These are phyloP conservation scores for Gadus chalcogrammus DNA, from an alignment of 2,113 vertebrate genomes.

Conservation along the genomic window DNA sequence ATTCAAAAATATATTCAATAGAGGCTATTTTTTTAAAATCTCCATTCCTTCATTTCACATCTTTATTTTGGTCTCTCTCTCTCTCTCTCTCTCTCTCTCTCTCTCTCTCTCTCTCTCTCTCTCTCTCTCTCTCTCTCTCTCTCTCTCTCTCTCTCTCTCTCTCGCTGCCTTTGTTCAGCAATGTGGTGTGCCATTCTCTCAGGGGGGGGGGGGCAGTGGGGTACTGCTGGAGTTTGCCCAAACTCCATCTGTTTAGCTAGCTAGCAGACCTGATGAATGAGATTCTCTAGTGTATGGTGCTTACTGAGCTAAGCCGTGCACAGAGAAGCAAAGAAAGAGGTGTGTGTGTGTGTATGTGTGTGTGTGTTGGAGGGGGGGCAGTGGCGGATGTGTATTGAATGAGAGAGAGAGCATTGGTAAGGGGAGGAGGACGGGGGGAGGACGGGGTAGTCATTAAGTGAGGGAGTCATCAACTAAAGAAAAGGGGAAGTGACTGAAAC, in stretches of 20 bases:
- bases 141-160: slow-evolving; percentile 3
- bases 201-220: background rate
- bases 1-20: background rate
- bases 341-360: too few species aligned
- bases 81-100: background rate
- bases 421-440: background rate
- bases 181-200: slow-evolving; percentile 56
- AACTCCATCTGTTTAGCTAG: slow-evolving; percentile 66
- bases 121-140: background rate
- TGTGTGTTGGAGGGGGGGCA: too few species aligned
- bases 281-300: slow-evolving; percentile 48
- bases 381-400: too few species aligned
- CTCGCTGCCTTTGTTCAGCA: slow-evolving; percentile 1
- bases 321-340: background rate
- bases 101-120: background rate
- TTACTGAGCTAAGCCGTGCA: slow-evolving; percentile 40
- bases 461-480: slow-evolving; percentile 5
- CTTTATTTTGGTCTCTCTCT: background rate
- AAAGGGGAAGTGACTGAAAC: slow-evolving; percentile 42
- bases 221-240: slow-evolving; percentile 50
- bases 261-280: slow-evolving; percentile 63
- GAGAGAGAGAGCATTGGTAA: background rate
- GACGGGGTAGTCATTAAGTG: background rate
- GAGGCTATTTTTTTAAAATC: background rate
- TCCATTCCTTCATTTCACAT: background rate